phyloP scores from a whole-genome alignment of 1,140 invertebrate genomes.

The Heliconius nattereri region DNA sequence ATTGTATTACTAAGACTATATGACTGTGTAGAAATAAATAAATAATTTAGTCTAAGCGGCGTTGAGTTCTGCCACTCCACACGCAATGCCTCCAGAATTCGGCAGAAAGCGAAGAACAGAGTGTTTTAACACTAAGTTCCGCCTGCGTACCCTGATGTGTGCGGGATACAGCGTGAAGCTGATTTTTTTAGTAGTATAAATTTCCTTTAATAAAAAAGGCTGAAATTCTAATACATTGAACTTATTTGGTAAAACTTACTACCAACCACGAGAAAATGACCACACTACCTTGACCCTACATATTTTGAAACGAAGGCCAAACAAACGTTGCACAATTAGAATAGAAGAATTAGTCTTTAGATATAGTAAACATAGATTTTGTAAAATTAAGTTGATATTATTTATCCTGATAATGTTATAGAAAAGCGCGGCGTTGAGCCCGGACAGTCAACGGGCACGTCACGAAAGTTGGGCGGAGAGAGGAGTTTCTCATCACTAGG shows the following conservation, averaged over 20 bases:
- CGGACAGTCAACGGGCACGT: neutral
- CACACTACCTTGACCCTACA: constrained; percentile 13
- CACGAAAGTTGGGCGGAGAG: no score
- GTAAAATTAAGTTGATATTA: neutral
- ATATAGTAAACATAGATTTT: neutral
- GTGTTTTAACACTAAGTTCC: no score
- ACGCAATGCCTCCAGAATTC: no score
- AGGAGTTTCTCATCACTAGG: no score
- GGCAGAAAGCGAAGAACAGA: no score
- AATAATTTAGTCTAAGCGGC: no score
- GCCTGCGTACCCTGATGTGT: no score
- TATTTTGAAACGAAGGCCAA: constrained; percentile 8
- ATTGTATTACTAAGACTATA: no score
- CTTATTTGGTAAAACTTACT: neutral
- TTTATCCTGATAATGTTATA: neutral
- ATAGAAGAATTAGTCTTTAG: neutral
- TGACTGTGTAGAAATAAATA: no score
- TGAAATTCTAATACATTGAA: neutral
- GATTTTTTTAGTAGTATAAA: no score
- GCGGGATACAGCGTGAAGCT: no score
- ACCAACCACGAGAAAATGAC: neutral
- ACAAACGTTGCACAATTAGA: neutral
- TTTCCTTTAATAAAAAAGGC: neutral
- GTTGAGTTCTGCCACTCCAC: no score
- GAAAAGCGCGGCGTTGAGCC: neutral